phyloP scores from a whole-genome alignment of 2,888 invertebrate genomes.

The Anthrax anthrax region DNA sequence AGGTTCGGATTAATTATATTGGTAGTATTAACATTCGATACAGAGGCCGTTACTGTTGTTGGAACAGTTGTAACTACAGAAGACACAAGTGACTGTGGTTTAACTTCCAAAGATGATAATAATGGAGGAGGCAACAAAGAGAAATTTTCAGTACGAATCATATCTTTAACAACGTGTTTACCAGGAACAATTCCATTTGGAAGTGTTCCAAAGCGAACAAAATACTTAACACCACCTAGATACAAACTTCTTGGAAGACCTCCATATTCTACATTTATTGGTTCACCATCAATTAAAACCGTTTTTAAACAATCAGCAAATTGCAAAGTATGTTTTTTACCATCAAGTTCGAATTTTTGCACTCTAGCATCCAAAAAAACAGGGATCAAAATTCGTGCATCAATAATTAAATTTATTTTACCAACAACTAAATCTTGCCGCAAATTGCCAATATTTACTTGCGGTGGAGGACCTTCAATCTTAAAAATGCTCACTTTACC shows the following conservation, averaged over 20 bases:
- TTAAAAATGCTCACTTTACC: conserved; percentile 63
- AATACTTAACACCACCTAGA: conserved; percentile 61
- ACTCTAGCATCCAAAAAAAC: conserved; percentile 72
- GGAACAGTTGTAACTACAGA: not conserved
- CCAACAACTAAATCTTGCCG: conserved; percentile 72
- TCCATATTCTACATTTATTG: conserved; percentile 68
- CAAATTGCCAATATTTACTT: conserved; percentile 78
- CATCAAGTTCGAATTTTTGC: conserved; percentile 62
- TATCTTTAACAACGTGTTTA: conserved; percentile 50
- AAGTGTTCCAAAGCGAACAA: conserved; percentile 63
- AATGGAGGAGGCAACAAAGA: conserved; percentile 3
- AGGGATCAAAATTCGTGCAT: conserved; percentile 63
- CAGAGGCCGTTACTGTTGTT: not conserved
- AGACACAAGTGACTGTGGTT: not conserved
- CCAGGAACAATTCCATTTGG: conserved; percentile 62
- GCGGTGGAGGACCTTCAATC: conserved; percentile 82
- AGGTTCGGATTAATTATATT: not conserved
- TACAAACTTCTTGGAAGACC: conserved; percentile 67
- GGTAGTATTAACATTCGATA: not conserved
- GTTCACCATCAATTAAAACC: conserved; percentile 63
- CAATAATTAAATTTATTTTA: conserved; percentile 69
- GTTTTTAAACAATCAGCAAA: conserved; percentile 66
- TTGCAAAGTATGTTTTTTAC: conserved; percentile 56
- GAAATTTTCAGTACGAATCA: conserved; percentile 45
- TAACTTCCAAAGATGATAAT: too few species aligned